Percentiles rank a stretch among this genome's conserved stretches.
These are phyloP conservation scores for Tolypeutes matacus DNA, from an alignment of 2,797 vertebrate species.

Conservation along the genomic window DNA sequence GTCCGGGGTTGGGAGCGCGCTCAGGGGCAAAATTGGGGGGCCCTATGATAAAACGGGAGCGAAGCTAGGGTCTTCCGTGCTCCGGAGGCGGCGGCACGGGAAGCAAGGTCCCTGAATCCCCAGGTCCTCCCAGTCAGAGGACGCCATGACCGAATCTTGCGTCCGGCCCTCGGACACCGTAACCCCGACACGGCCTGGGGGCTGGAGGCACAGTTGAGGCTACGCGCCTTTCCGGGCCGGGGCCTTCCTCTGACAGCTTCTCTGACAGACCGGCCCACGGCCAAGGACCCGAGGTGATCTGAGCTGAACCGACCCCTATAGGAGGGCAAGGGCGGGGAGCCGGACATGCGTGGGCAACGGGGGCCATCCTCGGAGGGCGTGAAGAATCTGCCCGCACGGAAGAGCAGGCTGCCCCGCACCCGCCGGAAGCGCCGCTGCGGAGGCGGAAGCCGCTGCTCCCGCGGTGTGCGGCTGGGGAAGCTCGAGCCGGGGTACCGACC, in stretches of 20 bases:
- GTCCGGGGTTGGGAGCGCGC: accelerated
- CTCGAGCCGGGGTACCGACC: accelerated
- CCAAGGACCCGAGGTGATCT: background rate
- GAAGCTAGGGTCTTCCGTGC: too few species aligned
- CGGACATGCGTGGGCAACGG: accelerated
- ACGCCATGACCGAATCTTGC: background rate
- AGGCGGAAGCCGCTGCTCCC: conserved; percentile 41
- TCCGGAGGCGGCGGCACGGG: background rate
- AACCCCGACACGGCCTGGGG: background rate
- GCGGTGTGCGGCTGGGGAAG: accelerated
- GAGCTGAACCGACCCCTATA: too few species aligned
- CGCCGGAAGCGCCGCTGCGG: conserved; percentile 58
- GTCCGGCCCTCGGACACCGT: background rate
- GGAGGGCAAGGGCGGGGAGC: background rate
- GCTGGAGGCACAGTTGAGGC: background rate
- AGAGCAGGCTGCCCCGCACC: background rate
- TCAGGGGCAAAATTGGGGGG: accelerated
- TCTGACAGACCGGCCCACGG: background rate
- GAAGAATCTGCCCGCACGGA: conserved; percentile 35
- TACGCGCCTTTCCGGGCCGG: too few species aligned
- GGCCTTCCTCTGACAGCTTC: background rate
- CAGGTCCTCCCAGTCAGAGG: background rate
- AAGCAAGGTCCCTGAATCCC: background rate
- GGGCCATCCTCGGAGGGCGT: accelerated
- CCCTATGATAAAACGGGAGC: background rate